Evolutionary conservation across 2,113 vertebrate genomes (phyloP), one percentile per base, ranked within the genome.

Genomic region (Pelecanoides urinatrix): DNA sequence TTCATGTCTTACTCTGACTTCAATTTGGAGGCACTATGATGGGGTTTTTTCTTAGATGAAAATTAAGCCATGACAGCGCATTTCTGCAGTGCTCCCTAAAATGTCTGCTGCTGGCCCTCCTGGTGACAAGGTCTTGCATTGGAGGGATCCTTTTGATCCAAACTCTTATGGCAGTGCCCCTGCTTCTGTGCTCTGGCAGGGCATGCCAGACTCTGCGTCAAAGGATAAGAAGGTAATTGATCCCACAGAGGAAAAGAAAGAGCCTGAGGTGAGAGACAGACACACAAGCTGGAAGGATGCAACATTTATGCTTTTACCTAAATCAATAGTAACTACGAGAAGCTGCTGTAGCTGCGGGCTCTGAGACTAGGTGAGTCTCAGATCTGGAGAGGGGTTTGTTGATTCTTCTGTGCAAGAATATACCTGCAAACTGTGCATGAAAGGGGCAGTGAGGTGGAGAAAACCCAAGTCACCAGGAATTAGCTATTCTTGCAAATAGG

Each of bases 201-300:
- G 23, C 27, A 25, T 58, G 58, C 74, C 91, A 92, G 88, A 6
- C 29, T 85, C 88, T 53, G 29, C 45, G 13, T 65, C 2, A 5
- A 55, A 80, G 72, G 56, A 86, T 83, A 68, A 73, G 88, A 58
- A 76, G 59, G 67, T 92, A 96, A 97, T 95, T 88, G 85, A 94
- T 97, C 82, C 91, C 78, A 53, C 38, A 78, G 94, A 97, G 94
- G 80, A 90, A 92, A 91, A 94, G 59, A 76, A 16, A 25, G 52
- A 80, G 89, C 93, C 94, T 50, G 88, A 74, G 88, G 92, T 7
- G 0, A 86, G 66, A 94, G 72, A n/a, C 73, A 91, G 20, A 59
- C 56, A 70, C 44, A 10, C 61, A 67, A 55, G 71, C 82, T 72
- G 56, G 44, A 90, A 92, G 79, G 74, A 93, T 75, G 58, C 84